phyloP scores from a whole-genome alignment of 2,113 vertebrate genomes.

The Apteryx mantelli region DNA sequence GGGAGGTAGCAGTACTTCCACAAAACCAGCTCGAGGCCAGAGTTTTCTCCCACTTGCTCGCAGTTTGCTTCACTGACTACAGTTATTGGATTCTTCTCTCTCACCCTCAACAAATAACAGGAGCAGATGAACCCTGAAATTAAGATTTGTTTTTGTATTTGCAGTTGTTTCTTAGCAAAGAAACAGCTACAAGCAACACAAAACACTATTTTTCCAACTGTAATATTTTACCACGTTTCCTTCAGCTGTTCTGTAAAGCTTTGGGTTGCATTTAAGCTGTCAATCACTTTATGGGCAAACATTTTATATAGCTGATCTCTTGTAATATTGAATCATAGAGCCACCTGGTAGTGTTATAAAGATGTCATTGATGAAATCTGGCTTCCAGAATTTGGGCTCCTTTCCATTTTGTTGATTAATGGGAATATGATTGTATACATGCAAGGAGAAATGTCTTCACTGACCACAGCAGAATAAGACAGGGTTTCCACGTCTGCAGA shows the following conservation, averaged over 20 bases:
- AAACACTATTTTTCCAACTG: not conserved
- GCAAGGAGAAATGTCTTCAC: not conserved
- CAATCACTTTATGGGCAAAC: slow-evolving; percentile 1
- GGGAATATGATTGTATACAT: not conserved
- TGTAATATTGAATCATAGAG: slow-evolving; percentile 37
- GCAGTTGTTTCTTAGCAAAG: not conserved
- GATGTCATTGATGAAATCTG: not conserved
- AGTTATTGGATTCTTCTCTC: not conserved
- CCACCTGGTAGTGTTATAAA: not conserved
- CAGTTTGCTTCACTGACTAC: not conserved
- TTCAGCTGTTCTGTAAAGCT: slow-evolving; percentile 3
- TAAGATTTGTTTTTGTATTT: not conserved
- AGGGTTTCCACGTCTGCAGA: not conserved
- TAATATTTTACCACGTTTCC: not conserved
- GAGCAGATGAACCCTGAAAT: not conserved
- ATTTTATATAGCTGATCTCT: not conserved
- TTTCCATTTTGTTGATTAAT: not conserved
- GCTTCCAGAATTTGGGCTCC: not conserved
- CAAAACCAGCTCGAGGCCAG: not conserved
- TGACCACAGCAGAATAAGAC: not conserved
- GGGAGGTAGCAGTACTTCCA: not conserved
- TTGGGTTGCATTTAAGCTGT: not conserved
- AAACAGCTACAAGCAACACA: rapidly evolving
- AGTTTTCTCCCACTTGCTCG: not conserved
- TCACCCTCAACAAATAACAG: not conserved